Evolutionary conservation across 2,113 vertebrate genomes (phyloP).

Genomic region (Neoarius graeffei): DNA sequence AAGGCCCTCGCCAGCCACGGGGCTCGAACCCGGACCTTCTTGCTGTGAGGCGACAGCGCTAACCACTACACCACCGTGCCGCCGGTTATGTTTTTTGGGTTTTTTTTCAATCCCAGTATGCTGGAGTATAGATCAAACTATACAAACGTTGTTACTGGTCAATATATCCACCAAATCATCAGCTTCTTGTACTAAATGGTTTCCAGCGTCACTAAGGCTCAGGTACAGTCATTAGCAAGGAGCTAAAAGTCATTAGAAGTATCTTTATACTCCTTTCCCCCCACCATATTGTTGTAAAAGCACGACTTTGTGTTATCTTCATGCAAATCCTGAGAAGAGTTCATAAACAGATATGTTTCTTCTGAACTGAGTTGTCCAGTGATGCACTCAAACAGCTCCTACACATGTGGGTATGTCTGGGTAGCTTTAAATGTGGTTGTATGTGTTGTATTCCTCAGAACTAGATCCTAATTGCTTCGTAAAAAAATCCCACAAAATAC

Average conservation of each 20-base stretch:
- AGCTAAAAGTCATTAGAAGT: neutral
- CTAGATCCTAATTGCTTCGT: slow-evolving; percentile 45
- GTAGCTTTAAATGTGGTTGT: neutral
- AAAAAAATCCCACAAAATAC: slow-evolving; percentile 49
- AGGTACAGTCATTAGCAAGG: neutral
- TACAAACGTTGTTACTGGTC: neutral
- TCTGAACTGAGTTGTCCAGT: neutral
- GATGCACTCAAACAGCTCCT: neutral
- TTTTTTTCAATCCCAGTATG: neutral
- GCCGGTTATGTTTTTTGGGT: too few species aligned
- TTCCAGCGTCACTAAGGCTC: neutral
- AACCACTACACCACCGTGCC: too few species aligned
- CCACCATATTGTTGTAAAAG: neutral
- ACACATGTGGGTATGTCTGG: neutral
- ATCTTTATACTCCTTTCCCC: neutral
- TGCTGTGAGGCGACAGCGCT: too few species aligned
- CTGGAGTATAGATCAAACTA: neutral
- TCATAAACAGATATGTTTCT: slow-evolving; percentile 17
- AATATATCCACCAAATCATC: neutral
- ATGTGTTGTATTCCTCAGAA: neutral
- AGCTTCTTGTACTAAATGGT: neutral
- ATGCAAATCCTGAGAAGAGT: neutral
- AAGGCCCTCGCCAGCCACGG: too few species aligned
- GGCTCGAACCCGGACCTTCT: too few species aligned
- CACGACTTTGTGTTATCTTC: neutral